Percentiles rank a stretch among this genome's conserved stretches.
Evolutionary conservation across 1,140 invertebrate genomes (phyloP).

Genomic region (Drosophila busckii): DNA sequence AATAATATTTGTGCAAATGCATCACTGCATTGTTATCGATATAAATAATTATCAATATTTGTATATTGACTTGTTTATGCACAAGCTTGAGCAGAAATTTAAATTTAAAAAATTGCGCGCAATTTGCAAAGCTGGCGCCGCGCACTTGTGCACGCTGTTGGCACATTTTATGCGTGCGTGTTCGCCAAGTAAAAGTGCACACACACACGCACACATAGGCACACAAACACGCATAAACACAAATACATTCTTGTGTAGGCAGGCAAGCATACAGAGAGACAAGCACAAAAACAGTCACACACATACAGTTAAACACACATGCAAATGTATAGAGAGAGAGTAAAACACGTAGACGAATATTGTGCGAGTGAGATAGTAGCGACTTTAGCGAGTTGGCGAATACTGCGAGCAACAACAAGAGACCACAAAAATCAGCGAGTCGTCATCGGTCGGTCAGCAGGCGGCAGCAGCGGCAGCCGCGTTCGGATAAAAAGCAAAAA

Average conservation of each 20-base stretch:
- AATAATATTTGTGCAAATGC: background rate
- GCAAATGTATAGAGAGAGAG: slow-evolving; percentile 26
- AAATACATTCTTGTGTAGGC: slow-evolving; percentile 12
- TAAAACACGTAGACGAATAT: slow-evolving; percentile 39
- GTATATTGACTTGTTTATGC: too few relatives aligned
- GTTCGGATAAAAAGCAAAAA: slow-evolving; percentile 22
- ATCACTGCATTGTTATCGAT: too few relatives aligned
- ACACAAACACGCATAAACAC: background rate
- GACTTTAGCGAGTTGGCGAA: slow-evolving; percentile 26
- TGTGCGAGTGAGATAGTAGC: slow-evolving; percentile 21
- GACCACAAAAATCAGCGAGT: slow-evolving; percentile 24
- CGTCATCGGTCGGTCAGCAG: slow-evolving; percentile 29
- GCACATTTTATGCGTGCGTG: slow-evolving; percentile 29
- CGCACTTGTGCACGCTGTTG: slow-evolving; percentile 25
- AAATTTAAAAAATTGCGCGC: slow-evolving; percentile 28
- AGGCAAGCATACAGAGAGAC: background rate
- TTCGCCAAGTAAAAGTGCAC: slow-evolving; percentile 33
- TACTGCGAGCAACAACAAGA: slow-evolving; percentile 24
- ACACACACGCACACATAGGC: background rate
- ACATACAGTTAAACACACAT: background rate
- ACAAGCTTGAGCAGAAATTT: too few relatives aligned
- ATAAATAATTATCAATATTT: too few relatives aligned
- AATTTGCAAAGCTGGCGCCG: slow-evolving; percentile 31
- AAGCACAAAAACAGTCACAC: background rate
- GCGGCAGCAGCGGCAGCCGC: slow-evolving; percentile 25